A percentile compares a stretch with the other conserved stretches of the same genome.
phyloP scores from a whole-genome alignment of 2,797 vertebrate species.

The Thamnophis elegans region DNA sequence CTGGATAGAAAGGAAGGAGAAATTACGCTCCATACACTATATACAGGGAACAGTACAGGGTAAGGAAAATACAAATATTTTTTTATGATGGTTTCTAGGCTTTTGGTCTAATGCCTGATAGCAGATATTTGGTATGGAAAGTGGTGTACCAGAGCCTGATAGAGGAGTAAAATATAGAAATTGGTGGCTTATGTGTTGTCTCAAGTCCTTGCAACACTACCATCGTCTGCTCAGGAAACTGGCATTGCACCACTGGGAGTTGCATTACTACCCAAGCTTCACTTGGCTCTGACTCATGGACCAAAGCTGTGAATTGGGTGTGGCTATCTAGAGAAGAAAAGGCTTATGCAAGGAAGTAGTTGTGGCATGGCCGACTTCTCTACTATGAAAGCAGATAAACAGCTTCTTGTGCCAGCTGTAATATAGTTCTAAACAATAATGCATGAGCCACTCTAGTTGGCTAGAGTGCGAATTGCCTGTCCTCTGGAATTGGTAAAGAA shows the following conservation, averaged over 20 bases:
- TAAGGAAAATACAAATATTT: neutral
- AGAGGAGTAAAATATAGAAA: neutral
- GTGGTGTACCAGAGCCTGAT: neutral
- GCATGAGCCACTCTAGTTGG: neutral
- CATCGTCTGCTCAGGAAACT: neutral
- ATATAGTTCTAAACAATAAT: neutral
- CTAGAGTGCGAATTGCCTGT: neutral
- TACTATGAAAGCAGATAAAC: neutral
- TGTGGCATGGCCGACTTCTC: neutral
- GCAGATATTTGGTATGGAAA: neutral
- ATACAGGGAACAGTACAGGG: neutral
- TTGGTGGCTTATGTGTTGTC: neutral
- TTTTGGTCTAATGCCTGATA: neutral
- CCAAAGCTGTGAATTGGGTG: slow-evolving; percentile 9
- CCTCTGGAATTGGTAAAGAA: neutral
- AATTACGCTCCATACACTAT: neutral
- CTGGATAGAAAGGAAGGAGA: neutral
- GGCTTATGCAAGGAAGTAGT: neutral
- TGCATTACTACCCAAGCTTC: neutral
- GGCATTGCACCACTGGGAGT: neutral
- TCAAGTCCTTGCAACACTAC: slow-evolving; percentile 3
- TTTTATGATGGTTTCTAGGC: neutral
- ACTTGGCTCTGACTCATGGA: slow-evolving; percentile 4
- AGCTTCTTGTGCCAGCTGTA: neutral
- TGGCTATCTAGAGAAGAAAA: neutral